These are phyloP conservation scores for Ceratoteleas bidentatus DNA, from an alignment of 1,140 invertebrate species.

Conservation along the genomic window DNA sequence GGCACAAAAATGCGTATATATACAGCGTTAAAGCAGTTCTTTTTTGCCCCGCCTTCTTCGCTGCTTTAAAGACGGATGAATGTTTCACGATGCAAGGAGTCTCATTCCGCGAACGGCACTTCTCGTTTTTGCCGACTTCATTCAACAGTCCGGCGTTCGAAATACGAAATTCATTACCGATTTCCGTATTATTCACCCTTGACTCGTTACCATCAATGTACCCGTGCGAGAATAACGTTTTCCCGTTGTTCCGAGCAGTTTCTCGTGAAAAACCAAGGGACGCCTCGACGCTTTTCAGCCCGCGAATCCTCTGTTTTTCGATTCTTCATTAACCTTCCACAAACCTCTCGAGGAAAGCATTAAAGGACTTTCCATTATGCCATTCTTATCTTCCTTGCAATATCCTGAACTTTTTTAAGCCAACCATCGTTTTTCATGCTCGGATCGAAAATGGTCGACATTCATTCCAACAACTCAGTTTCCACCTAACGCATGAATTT, in stretches of 20 bases:
- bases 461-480: too few relatives aligned
- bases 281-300: too few relatives aligned
- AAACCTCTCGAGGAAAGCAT: too few relatives aligned
- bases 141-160: background rate
- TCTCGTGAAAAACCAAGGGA: background rate
- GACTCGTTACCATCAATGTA: background rate
- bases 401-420: too few relatives aligned
- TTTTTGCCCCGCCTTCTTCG: background rate
- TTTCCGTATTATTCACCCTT: conserved; percentile 9
- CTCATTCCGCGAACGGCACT: background rate
- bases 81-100: background rate
- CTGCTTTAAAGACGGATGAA: conserved; percentile 4
- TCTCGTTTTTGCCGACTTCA: conserved; percentile 1
- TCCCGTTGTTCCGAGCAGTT: background rate
- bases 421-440: too few relatives aligned
- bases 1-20: conserved; percentile 17
- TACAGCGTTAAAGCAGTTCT: conserved; percentile 7
- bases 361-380: too few relatives aligned
- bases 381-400: too few relatives aligned
- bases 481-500: too few relatives aligned
- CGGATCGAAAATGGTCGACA: too few relatives aligned
- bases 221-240: background rate
- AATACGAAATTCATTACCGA: conserved; percentile 12
- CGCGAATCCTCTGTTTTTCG: too few relatives aligned
- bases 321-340: too few relatives aligned